Percentiles rank a stretch among this genome's conserved stretches.
Conservation (phyloP, 2,888 invertebrate genomes). For the Scaptomyza cyrtandrae region DNA sequence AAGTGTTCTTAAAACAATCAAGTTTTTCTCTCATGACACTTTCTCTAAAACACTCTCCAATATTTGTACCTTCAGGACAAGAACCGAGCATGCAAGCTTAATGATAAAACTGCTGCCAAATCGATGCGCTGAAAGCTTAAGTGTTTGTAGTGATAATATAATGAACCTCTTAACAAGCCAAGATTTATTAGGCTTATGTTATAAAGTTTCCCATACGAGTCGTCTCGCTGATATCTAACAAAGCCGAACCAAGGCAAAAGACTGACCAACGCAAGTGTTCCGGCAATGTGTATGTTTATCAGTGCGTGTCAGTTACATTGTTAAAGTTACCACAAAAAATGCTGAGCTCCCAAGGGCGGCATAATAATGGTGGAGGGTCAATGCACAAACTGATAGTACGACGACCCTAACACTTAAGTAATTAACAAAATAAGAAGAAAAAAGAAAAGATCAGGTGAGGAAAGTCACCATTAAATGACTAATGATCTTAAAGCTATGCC, state of each 20-base stretch:
- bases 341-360: constrained; percentile 29
- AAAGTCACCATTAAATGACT: constrained; percentile 8
- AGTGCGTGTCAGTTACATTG: constrained; percentile 38
- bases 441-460: constrained; percentile 16
- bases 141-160: neutral
- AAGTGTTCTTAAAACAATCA: too few species aligned
- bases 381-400: constrained; percentile 52
- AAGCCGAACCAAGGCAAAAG: neutral
- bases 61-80: too few species aligned
- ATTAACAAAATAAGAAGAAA: constrained; percentile 38
- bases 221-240: neutral
- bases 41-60: too few species aligned
- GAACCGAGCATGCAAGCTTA: too few species aligned
- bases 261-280: constrained; percentile 1
- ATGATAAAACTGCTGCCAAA: neutral
- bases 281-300: constrained; percentile 21
- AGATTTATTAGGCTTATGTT: too few species aligned
- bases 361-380: constrained; percentile 46
- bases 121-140: neutral
- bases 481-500: constrained; percentile 31
- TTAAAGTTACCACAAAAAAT: neutral
- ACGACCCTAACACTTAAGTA: constrained; percentile 44
- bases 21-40: too few species aligned
- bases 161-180: too few species aligned
- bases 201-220: too few species aligned